A percentile compares a stretch with the other conserved stretches of the same genome.
These are phyloP conservation scores for Pantherophis vulpinus DNA, from an alignment of 2,797 vertebrate genomes.

Conservation along the genomic window DNA sequence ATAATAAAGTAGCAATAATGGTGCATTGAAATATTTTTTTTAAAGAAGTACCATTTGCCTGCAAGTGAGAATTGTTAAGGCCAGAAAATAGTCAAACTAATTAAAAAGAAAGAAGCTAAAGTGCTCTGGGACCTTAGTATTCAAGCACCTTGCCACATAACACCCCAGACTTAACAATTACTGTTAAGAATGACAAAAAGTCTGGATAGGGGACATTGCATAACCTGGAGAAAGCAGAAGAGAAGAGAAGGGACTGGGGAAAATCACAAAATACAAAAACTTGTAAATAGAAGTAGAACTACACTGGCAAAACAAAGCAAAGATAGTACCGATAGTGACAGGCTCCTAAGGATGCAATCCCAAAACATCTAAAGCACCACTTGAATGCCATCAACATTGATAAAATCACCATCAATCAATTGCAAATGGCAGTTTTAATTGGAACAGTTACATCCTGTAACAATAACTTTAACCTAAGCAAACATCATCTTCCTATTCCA, in stretches of 20 bases:
- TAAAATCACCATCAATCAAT: neutral
- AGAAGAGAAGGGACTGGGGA: neutral
- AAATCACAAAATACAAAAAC: neutral
- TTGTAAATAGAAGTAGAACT: neutral
- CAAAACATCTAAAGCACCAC: neutral
- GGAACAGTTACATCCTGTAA: neutral
- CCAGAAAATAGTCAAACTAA: neutral
- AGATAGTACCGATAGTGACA: neutral
- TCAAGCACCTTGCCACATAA: neutral
- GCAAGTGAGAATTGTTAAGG: neutral
- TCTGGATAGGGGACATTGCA: neutral
- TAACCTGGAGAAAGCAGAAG: neutral
- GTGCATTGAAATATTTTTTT: neutral
- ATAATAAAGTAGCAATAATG: neutral
- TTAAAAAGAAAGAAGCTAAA: neutral
- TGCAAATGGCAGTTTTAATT: neutral
- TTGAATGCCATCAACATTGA: neutral
- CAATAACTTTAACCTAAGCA: neutral
- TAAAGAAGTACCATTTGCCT: neutral
- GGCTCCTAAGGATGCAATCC: neutral
- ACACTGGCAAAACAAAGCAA: neutral
- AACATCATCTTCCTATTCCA: neutral
- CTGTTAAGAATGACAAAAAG: neutral
- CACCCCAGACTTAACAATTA: neutral
- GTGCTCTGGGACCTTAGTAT: neutral